These are phyloP conservation scores for Caenorhabditis sp. DNA, from an alignment of 2,888 invertebrate genomes.

Conservation along the genomic window DNA sequence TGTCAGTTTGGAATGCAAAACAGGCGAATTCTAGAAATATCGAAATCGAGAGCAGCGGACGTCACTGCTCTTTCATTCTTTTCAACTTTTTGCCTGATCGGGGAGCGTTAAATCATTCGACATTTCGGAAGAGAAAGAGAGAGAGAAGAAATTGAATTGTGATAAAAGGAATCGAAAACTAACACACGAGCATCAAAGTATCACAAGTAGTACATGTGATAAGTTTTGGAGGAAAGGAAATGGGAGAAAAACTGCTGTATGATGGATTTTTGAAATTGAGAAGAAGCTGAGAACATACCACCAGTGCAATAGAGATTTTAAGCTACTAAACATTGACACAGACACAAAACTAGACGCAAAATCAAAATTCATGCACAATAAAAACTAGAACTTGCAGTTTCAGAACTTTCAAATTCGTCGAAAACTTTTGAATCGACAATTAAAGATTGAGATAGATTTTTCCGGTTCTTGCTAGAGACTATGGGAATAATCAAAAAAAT, in stretches of 20 bases:
- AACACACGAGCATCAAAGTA: conserved; percentile 8
- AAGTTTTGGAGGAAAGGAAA: neutral
- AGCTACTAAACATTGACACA: too few species aligned
- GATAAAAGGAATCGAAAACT: neutral
- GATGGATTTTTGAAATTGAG: neutral
- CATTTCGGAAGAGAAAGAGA: neutral
- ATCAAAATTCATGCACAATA: too few species aligned
- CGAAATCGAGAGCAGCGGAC: conserved; percentile 2
- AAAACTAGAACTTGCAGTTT: too few species aligned
- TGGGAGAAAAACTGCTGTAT: too few species aligned
- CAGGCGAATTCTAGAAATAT: neutral
- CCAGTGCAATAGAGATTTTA: too few species aligned
- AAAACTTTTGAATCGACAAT: too few species aligned
- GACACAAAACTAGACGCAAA: too few species aligned
- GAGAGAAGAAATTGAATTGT: neutral
- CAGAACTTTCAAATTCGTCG: too few species aligned
- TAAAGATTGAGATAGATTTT: too few species aligned
- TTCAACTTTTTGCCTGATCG: conserved; percentile 24
- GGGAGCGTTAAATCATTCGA: conserved; percentile 39
- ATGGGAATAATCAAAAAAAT: too few species aligned
- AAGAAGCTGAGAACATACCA: too few species aligned
- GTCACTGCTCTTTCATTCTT: conserved; percentile 47
- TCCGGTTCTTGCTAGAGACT: too few species aligned
- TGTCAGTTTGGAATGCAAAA: neutral
- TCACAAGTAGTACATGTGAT: neutral